Percentiles rank a stretch among this genome's conserved stretches.
These are phyloP conservation scores for Heliconius erato DNA, from an alignment of 2,888 invertebrate genomes.

Conservation along the genomic window DNA sequence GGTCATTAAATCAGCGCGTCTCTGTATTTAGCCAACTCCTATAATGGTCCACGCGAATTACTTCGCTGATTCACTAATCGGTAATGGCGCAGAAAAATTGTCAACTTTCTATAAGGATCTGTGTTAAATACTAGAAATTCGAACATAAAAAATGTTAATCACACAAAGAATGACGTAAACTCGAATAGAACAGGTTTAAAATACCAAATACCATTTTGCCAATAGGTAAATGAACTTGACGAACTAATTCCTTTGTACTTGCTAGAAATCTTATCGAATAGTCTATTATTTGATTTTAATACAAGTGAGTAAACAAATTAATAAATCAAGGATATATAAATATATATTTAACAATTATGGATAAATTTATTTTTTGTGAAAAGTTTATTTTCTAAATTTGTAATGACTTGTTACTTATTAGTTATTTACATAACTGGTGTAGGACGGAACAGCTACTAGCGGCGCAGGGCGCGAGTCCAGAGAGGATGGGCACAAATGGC, in stretches of 20 bases:
- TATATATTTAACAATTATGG: neutral
- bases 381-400: neutral
- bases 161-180: slow-evolving; percentile 35
- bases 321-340: neutral
- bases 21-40: slow-evolving; percentile 52
- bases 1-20: slow-evolving; percentile 40
- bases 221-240: slow-evolving; percentile 35
- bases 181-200: slow-evolving; percentile 32
- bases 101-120: slow-evolving; percentile 49
- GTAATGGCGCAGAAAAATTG: slow-evolving; percentile 43
- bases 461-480: slow-evolving; percentile 84
- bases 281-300: slow-evolving; percentile 13
- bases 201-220: slow-evolving; percentile 34
- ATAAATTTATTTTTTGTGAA: neutral
- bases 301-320: neutral
- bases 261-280: slow-evolving; percentile 9
- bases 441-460: slow-evolving; percentile 82
- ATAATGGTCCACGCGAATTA: slow-evolving; percentile 49
- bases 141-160: slow-evolving; percentile 32
- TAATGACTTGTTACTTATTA: slow-evolving; percentile 25
- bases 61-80: slow-evolving; percentile 46
- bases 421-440: slow-evolving; percentile 67
- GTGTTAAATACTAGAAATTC: slow-evolving; percentile 35
- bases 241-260: slow-evolving; percentile 25
- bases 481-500: slow-evolving; percentile 86